Percentiles rank a stretch among this genome's conserved stretches.
Evolutionary conservation across 2,797 vertebrate genomes (phyloP).

Genomic region (Chaenodraco wilsoni): DNA sequence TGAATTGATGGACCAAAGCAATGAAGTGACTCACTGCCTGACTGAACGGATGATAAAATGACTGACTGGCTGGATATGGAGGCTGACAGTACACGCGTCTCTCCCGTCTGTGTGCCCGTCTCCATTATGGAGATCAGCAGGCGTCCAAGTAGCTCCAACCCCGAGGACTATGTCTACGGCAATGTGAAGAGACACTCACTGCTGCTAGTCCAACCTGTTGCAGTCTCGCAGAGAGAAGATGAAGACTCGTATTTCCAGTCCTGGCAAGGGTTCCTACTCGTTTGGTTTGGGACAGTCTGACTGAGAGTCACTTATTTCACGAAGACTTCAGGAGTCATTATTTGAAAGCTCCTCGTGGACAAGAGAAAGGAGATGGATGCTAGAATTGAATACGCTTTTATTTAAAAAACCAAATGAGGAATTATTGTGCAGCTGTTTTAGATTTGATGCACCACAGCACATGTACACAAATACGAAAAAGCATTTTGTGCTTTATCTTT

Average conservation of each 20-base stretch:
- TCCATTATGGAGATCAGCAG: conserved; percentile 62
- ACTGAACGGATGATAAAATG: conserved; percentile 57
- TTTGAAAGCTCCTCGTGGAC: neutral
- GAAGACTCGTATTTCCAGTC: neutral
- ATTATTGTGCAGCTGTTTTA: neutral
- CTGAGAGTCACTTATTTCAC: neutral
- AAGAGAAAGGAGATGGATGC: neutral
- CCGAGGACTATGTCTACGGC: conserved; percentile 48
- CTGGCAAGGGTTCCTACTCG: conserved; percentile 6
- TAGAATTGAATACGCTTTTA: neutral
- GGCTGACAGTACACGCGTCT: conserved; percentile 63
- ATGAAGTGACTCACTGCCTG: conserved; percentile 56
- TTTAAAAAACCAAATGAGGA: neutral
- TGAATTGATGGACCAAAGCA: conserved; percentile 35
- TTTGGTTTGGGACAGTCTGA: conserved; percentile 1
- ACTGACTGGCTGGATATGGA: conserved; percentile 71
- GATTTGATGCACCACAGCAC: neutral
- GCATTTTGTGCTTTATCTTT: neutral
- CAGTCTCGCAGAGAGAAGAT: neutral
- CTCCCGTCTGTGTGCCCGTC: conserved; percentile 56
- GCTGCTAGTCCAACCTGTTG: conserved; percentile 22
- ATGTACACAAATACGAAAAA: neutral
- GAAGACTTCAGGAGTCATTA: neutral
- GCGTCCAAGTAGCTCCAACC: conserved; percentile 43
- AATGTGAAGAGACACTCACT: conserved; percentile 52